A percentile compares a stretch with the other conserved stretches of the same genome.
These are phyloP conservation scores for Oncorhynchus masou DNA, from an alignment of 2,113 vertebrate genomes.

Conservation along the genomic window DNA sequence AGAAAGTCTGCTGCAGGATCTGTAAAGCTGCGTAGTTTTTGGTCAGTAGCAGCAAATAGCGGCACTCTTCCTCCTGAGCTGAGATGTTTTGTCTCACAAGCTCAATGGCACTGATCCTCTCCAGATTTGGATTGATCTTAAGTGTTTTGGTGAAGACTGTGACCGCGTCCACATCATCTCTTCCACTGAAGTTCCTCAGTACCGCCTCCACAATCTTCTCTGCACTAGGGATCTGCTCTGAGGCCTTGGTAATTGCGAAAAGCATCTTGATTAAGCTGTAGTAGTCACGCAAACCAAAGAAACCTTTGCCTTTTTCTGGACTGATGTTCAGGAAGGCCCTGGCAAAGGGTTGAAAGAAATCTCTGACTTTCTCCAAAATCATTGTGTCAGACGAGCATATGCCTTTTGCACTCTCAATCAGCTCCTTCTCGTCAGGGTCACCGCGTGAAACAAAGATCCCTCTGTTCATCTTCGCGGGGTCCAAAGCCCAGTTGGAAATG, in stretches of 20 bases:
- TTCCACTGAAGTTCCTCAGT: conserved; percentile 93
- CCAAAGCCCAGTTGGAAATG: conserved; percentile 97
- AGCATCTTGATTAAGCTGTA: conserved; percentile 98
- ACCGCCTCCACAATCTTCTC: conserved; percentile 76
- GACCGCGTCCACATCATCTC: conserved; percentile 77
- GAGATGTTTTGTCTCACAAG: conserved; percentile 84
- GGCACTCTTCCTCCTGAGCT: conserved; percentile 79
- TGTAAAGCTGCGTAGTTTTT: conserved; percentile 89
- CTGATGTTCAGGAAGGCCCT: conserved; percentile 81
- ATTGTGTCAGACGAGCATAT: conserved; percentile 85
- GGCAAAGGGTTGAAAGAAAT: conserved; percentile 82
- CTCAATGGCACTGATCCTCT: conserved; percentile 74
- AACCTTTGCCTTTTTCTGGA: conserved; percentile 79
- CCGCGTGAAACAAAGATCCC: conserved; percentile 93
- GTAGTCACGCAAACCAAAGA: conserved; percentile 94
- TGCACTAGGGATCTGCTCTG: conserved; percentile 62
- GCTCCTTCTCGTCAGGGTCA: conserved; percentile 80
- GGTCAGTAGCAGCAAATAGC: conserved; percentile 90
- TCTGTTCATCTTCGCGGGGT: conserved; percentile 97
- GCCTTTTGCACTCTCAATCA: conserved; percentile 85
- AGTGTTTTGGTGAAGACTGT: conserved; percentile 74
- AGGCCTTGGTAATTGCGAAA: conserved; percentile 76
- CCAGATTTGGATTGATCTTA: conserved; percentile 41
- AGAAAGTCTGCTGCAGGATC: conserved; percentile 86
- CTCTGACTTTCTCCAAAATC: conserved; percentile 76